Evolutionary conservation across 2,113 vertebrate genomes (phyloP), one percentile per base, ranked within the genome.

Genomic region (Cricetomys ansorgei): DNA sequence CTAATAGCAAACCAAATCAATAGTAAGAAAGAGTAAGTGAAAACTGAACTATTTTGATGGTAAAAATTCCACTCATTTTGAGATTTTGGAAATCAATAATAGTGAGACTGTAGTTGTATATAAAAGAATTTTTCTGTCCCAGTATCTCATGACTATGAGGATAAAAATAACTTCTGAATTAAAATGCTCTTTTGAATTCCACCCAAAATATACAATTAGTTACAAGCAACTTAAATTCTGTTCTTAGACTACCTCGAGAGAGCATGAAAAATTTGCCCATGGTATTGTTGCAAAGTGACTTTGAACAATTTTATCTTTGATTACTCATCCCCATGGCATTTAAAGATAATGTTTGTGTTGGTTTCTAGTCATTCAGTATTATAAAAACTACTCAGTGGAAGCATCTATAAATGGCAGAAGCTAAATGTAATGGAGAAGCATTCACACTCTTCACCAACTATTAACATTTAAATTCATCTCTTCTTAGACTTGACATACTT

Each of bases 121-220:
- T 40, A 88, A 40, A 92, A 90, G 4, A 2, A 79, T 97, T 95
- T 84, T 94, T 94, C 62, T 79, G 16, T 84, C 43, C 21, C 55
- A 92, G 37, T 67, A 79, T 92, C 81, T 95, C 48, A 59, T 88
- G 31, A 37, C 62, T 64, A 21, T 80, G 12, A 80, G 43, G 77
- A 90, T 84, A 69, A 62, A 96, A 94, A 89, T 84, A 90, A 80
- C 5, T 50, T 95, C 59, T 92, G 25, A 77, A 62, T 94, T n/a
- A 73, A 55, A 95, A 31, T 45, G 75, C 21, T 88, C 43, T 50
- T 80, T 79, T 95, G 43, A 88, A 90, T 80, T 15, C 7, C 40
- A 88, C 50, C 37, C 29, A 65, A 83, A 48, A 69, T 89, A 76
- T 67, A 25, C 69, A 75, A 92, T 23, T 88, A 91, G n/a, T 43